Conservation (phyloP, 2,888 invertebrate genomes). For the Dryadula phaetusa region DNA sequence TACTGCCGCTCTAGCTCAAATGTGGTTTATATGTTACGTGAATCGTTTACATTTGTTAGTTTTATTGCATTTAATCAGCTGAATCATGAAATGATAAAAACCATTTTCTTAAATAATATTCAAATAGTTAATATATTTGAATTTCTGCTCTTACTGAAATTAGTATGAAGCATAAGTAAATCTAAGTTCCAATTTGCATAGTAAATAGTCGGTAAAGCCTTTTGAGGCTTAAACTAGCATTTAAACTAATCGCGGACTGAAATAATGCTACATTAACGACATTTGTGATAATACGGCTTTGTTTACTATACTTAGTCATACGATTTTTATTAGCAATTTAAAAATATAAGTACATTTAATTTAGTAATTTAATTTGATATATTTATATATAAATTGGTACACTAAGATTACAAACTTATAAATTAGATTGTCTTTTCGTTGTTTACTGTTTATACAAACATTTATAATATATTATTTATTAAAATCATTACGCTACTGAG, state of each 20-base stretch:
- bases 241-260: conserved; percentile 49
- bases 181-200: conserved; percentile 44
- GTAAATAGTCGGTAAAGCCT: conserved; percentile 45
- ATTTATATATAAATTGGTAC: not conserved
- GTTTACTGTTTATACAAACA: too few relatives aligned
- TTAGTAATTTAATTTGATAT: not conserved
- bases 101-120: not conserved
- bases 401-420: too few relatives aligned
- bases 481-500: too few relatives aligned
- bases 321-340: not conserved
- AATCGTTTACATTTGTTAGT: conserved; percentile 18
- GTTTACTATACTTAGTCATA: conserved; percentile 8
- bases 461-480: too few relatives aligned
- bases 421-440: too few relatives aligned
- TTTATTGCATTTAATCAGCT: conserved; percentile 17
- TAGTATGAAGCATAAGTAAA: conserved; percentile 6
- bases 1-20: conserved; percentile 13
- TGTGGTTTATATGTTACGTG: conserved; percentile 17
- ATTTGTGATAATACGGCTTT: conserved; percentile 21
- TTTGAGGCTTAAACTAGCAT: conserved; percentile 45
- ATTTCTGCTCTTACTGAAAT: not conserved
- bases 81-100: not conserved
- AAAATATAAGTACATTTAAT: not conserved
- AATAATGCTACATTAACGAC: conserved; percentile 32
- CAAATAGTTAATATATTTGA: not conserved